Evolutionary conservation across 2,113 vertebrate genomes (phyloP).

Genomic region (Toxotes jaculatrix): DNA sequence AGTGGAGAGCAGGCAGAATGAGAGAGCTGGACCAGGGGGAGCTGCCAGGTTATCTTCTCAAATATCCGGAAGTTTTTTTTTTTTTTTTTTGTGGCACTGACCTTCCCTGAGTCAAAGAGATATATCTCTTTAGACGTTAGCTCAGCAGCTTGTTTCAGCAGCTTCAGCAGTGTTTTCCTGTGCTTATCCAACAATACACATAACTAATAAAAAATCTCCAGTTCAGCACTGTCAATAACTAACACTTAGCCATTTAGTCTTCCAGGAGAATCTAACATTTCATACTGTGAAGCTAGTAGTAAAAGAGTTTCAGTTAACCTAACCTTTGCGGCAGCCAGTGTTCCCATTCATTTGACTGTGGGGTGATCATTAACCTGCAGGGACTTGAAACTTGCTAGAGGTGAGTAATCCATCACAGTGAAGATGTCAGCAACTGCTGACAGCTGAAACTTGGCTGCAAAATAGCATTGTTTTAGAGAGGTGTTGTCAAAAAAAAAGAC

Average conservation of each 20-base stretch:
- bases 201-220: constrained; percentile 37
- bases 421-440: constrained; percentile 16
- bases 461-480: background rate
- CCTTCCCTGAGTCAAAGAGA: constrained; percentile 78
- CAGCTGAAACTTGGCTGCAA: constrained; percentile 15
- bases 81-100: constrained; percentile 70
- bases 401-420: constrained; percentile 10
- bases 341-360: background rate
- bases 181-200: constrained; percentile 42
- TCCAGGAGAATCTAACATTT: background rate
- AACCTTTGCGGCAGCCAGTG: background rate
- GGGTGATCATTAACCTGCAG: constrained; percentile 28
- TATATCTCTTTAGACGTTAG: constrained; percentile 73
- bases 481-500: background rate
- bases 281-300: background rate
- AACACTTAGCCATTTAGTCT: background rate
- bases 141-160: constrained; percentile 73
- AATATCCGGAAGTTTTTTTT: constrained; percentile 83
- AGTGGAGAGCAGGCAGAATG: constrained; percentile 77
- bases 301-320: background rate
- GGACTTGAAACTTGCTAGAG: constrained; percentile 21
- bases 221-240: constrained; percentile 40
- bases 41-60: constrained; percentile 84
- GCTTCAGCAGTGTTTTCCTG: constrained; percentile 56
- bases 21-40: constrained; percentile 66